Evolutionary conservation across 1,140 invertebrate genomes (phyloP).

Genomic region (Zaprionus ghesquierei): DNA sequence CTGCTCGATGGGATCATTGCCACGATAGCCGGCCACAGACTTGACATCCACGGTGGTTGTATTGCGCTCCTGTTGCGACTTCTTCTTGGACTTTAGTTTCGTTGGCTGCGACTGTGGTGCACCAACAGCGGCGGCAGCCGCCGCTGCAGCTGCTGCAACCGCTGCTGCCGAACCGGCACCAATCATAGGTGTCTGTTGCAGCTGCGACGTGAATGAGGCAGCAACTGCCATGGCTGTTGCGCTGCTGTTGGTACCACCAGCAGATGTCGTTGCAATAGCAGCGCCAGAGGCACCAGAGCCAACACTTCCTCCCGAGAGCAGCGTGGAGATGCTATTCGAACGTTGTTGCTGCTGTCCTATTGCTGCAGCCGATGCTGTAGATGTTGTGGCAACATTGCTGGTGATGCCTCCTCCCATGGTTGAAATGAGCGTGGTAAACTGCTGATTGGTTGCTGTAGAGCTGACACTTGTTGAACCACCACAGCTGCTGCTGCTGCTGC

Average conservation of each 20-base stretch:
- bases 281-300: neutral
- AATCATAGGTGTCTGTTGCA: slow-evolving; percentile 22
- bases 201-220: slow-evolving; percentile 50
- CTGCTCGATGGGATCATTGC: slow-evolving; percentile 84
- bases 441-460: slow-evolving; percentile 2
- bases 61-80: slow-evolving; percentile 83
- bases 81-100: slow-evolving; percentile 68
- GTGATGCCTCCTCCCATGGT: slow-evolving; percentile 32
- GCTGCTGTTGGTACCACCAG: slow-evolving; percentile 37
- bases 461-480: neutral
- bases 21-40: slow-evolving; percentile 85
- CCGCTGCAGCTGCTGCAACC: slow-evolving; percentile 7
- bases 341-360: slow-evolving; percentile 30
- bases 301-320: slow-evolving; percentile 29
- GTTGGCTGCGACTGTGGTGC: slow-evolving; percentile 45
- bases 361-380: neutral
- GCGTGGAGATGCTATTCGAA: slow-evolving; percentile 52
- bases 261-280: neutral
- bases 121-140: neutral
- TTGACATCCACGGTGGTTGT: slow-evolving; percentile 85
- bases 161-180: slow-evolving; percentile 3
- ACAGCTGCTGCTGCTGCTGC: slow-evolving; percentile 10
- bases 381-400: slow-evolving; percentile 1
- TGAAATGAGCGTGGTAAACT: slow-evolving; percentile 53
- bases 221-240: slow-evolving; percentile 57